These are phyloP conservation scores for Turritopsis rubra DNA, from an alignment of 30 jellyfish, hydroid and myxozoan species.

Conservation along the genomic window DNA sequence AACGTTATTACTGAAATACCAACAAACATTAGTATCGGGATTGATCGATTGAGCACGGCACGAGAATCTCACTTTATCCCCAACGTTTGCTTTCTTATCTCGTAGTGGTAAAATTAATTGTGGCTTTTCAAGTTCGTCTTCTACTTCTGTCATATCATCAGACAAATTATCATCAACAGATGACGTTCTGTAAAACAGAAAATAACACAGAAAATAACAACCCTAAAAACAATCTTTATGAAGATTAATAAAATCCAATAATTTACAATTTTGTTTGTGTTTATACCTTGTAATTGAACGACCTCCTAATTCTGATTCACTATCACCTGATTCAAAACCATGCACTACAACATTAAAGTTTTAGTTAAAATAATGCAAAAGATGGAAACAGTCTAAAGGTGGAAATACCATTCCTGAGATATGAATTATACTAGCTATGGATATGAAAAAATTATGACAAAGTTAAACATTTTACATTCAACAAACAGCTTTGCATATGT, in stretches of 20 bases:
- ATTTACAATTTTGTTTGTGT: neutral
- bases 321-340: slow-evolving; percentile 65
- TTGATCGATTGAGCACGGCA: slow-evolving; percentile 24
- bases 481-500: slow-evolving; percentile 65
- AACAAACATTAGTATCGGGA: neutral
- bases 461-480: slow-evolving; percentile 53
- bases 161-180: slow-evolving; percentile 12
- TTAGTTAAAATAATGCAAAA: neutral
- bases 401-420: too few species aligned
- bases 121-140: slow-evolving; percentile 12
- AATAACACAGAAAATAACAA: neutral
- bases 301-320: slow-evolving; percentile 60
- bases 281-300: slow-evolving; percentile 77
- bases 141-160: slow-evolving; percentile 18
- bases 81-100: slow-evolving; percentile 18
- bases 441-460: too few species aligned
- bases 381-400: too few species aligned
- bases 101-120: slow-evolving; percentile 23
- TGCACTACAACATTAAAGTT: slow-evolving; percentile 37
- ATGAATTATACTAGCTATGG: too few species aligned
- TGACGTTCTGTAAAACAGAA: slow-evolving; percentile 6
- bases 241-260: neutral
- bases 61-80: slow-evolving; percentile 8
- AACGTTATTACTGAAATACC: neutral
- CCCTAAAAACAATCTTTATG: neutral